Conservation (phyloP, 2,888 invertebrate species). For the Dorcus hopei region DNA sequence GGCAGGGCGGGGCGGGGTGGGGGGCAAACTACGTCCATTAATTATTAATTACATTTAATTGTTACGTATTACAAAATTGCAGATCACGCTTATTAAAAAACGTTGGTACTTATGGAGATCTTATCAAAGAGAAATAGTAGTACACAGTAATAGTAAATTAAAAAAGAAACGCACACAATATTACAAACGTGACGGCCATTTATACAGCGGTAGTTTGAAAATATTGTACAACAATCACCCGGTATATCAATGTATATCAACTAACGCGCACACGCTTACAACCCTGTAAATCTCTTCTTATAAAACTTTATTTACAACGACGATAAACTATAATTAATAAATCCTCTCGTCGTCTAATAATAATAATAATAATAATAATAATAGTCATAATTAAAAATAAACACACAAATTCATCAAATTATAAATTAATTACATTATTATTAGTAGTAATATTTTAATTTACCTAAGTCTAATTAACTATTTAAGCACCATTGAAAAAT, state of each 20-base stretch:
- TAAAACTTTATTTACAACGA: slow-evolving; percentile 6
- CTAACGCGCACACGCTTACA: slow-evolving; percentile 2
- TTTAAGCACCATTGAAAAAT: slow-evolving; percentile 1
- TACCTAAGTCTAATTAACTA: neutral
- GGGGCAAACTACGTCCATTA: neutral
- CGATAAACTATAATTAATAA: too few relatives aligned
- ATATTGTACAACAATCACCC: slow-evolving; percentile 4
- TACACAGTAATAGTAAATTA: slow-evolving; percentile 20
- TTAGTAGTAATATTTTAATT: slow-evolving; percentile 2
- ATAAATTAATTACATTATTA: slow-evolving; percentile 4
- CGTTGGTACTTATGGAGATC: slow-evolving; percentile 48
- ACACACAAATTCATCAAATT: neutral
- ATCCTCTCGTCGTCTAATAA: too few relatives aligned
- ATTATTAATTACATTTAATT: slow-evolving; percentile 4
- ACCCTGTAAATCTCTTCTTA: slow-evolving; percentile 7
- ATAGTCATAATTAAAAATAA: too few relatives aligned
- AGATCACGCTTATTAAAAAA: slow-evolving; percentile 20
- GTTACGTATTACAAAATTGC: slow-evolving; percentile 5
- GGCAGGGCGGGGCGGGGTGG: too few relatives aligned
- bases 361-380: too few relatives aligned
- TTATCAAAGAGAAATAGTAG: slow-evolving; percentile 24
- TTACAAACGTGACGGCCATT: neutral
- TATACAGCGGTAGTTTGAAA: slow-evolving; percentile 3
- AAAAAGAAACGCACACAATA: neutral
- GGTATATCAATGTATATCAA: slow-evolving; percentile 3